Base-by-base conservation (phyloP, 2,888 invertebrate genomes). In the Macaria notata region DNA sequence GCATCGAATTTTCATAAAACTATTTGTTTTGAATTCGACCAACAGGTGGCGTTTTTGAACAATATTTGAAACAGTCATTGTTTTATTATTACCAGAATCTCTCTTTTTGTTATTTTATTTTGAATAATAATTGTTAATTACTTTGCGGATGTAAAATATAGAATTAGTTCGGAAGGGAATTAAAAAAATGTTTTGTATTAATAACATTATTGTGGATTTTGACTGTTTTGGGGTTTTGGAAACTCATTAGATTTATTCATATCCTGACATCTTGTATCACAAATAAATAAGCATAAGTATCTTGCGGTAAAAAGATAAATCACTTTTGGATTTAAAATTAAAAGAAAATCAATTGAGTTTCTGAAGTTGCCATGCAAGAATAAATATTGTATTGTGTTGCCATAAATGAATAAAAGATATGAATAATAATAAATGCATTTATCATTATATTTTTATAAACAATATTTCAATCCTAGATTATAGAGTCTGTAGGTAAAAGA, bases 371-470 rank as follows among this genome's bases (percentile, higher is more conserved):
- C 61, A 65, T 41, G 9, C 54, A 57, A 64, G 65, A 50, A 44
- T 43, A 58, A 57, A 58, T 64, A 59, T 60, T 66, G 65, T 64
- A 58, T 59, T 65, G 63, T 72, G 75, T 81, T 79, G 78, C 79
- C 79, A 81, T 80, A 41, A 41, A 64, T 62, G 59, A 71, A 72
- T 66, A 72, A 72, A 72, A 66, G 57, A 57, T 59, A 60, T 61
- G 56, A 56, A 62, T 54, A 72, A 66, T 71, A 68, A 71, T 44
- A 9, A 77, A 77, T 80, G 84, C 83, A 84, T 84, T 84, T 83
- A 9, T 41, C 9, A 41, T 41, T 41, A 41, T 41, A 41, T 41
- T 41, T 41, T 41, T 41, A 1, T 38, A 38, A 38, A 19, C 36
- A 31, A 46, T 9, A 6, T 41, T 9, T 31, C 9, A 31, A 38